Conservation (phyloP, 2,888 invertebrate species). For the Cantharis rustica region DNA sequence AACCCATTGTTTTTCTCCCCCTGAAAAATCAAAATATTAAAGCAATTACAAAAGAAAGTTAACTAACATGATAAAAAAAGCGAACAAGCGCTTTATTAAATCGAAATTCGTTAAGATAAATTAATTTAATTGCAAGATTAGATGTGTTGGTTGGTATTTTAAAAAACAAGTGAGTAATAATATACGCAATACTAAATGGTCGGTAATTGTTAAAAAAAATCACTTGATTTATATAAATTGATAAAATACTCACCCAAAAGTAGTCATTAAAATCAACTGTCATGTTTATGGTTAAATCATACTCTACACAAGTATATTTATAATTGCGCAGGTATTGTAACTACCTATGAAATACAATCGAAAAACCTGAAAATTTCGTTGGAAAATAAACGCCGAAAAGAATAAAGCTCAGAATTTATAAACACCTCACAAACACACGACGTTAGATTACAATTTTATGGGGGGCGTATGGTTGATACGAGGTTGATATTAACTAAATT, state of each 20-base stretch:
- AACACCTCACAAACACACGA: background rate
- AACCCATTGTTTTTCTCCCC: slow-evolving; percentile 86
- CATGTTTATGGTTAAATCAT: slow-evolving; percentile 41
- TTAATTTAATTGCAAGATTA: background rate
- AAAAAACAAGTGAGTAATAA: background rate
- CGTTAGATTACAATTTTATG: slow-evolving; percentile 1
- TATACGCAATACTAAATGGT: background rate
- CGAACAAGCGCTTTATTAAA: background rate
- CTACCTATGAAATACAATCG: background rate
- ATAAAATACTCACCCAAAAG: slow-evolving; percentile 53
- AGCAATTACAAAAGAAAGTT: background rate
- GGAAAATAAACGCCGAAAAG: slow-evolving; percentile 12
- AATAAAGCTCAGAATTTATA: background rate
- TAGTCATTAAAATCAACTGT: slow-evolving; percentile 57
- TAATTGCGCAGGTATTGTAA: background rate
- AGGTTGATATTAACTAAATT: background rate
- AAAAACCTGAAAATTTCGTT: slow-evolving; percentile 1
- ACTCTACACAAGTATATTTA: background rate
- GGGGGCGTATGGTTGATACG: slow-evolving; percentile 13
- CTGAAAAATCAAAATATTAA: slow-evolving; percentile 36
- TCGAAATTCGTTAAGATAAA: background rate
- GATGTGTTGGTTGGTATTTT: background rate
- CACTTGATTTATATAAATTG: background rate
- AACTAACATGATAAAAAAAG: background rate
- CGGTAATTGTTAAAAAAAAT: background rate